Conservation (phyloP, 2,888 invertebrate genomes). For the Thymelicus sylvestris region DNA sequence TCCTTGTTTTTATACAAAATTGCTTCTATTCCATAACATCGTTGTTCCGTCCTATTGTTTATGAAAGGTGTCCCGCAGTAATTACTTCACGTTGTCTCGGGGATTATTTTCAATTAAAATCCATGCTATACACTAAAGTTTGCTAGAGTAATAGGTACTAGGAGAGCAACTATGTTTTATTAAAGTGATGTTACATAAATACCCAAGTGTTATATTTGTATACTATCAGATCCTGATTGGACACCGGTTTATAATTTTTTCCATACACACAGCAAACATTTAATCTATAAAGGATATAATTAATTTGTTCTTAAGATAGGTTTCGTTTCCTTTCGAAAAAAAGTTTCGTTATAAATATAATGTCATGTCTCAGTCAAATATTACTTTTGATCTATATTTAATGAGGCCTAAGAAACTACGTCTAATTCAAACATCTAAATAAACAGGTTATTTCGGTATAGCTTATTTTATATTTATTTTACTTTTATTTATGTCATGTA, state of each 20-base stretch:
- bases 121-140: conserved; percentile 2
- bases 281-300: not conserved
- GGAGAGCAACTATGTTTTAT: conserved; percentile 2
- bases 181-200: not conserved
- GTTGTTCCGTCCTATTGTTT: conserved; percentile 27
- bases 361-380: not conserved
- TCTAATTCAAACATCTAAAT: too few species aligned
- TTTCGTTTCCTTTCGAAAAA: too few species aligned
- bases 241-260: not conserved
- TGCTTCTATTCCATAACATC: conserved; percentile 17
- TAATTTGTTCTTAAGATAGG: too few species aligned
- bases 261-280: not conserved
- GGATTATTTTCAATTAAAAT: conserved; percentile 35
- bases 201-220: not conserved
- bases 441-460: too few species aligned
- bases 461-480: too few species aligned
- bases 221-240: not conserved
- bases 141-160: not conserved
- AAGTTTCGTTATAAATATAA: not conserved
- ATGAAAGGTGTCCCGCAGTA: conserved; percentile 27
- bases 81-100: conserved; percentile 26
- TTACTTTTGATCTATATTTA: not conserved
- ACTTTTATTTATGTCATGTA: too few species aligned
- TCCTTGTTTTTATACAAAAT: conserved; percentile 24
- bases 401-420: not conserved